Conservation (phyloP, 2,797 vertebrate species). For the Monodelphis domestica region DNA sequence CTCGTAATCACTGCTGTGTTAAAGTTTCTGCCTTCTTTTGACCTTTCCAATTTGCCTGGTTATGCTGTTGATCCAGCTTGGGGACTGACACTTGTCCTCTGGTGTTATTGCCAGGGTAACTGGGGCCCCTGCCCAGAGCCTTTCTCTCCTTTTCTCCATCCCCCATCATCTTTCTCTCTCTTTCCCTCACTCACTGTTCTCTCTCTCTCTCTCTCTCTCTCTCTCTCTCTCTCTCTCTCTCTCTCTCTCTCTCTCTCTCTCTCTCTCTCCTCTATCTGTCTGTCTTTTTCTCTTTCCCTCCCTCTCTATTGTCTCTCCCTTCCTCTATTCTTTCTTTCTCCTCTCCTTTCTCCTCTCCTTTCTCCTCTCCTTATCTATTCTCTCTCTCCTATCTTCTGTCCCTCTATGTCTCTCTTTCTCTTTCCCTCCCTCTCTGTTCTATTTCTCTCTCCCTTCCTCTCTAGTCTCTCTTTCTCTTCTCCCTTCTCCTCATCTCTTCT, state of each 20-base stretch:
- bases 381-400: too few relatives aligned
- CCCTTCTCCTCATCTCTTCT: too few relatives aligned
- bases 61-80: slow-evolving; percentile 80
- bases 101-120: slow-evolving; percentile 86
- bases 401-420: too few relatives aligned
- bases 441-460: background rate
- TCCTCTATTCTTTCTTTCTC: slow-evolving; percentile 84
- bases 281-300: background rate
- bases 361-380: too few relatives aligned
- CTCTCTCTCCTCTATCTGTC: slow-evolving; percentile 88
- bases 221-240: slow-evolving; percentile 88
- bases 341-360: slow-evolving; percentile 72
- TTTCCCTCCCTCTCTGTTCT: background rate
- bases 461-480: rapidly evolving
- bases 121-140: slow-evolving; percentile 83
- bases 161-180: slow-evolving; percentile 86
- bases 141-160: slow-evolving; percentile 88
- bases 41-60: slow-evolving; percentile 88
- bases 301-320: slow-evolving; percentile 79
- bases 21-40: slow-evolving; percentile 89
- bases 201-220: slow-evolving; percentile 84
- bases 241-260: slow-evolving; percentile 80
- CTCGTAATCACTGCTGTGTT: slow-evolving; percentile 91
- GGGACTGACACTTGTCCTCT: slow-evolving; percentile 83
- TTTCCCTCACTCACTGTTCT: slow-evolving; percentile 59